Conservation (phyloP, 1,140 invertebrate genomes). For the Drosophila tropicalis region DNA sequence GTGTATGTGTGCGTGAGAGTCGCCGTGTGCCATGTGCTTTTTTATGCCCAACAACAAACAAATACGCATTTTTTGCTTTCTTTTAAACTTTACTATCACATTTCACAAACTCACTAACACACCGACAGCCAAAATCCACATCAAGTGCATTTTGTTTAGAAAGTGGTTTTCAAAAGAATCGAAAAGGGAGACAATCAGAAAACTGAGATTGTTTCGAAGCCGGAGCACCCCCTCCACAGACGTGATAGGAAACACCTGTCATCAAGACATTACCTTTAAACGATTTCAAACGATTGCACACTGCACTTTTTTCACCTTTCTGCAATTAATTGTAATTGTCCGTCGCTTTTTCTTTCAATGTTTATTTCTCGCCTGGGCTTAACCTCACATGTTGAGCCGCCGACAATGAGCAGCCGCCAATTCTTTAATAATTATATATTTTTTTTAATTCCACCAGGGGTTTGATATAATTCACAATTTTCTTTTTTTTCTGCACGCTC, state of each 20-base stretch:
- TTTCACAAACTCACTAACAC: slow-evolving; percentile 42
- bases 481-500: slow-evolving; percentile 22
- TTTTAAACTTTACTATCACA: slow-evolving; percentile 50
- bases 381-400: slow-evolving; percentile 81
- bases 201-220: neutral
- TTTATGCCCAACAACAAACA: slow-evolving; percentile 55
- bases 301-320: slow-evolving; percentile 15
- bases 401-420: slow-evolving; percentile 47
- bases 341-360: slow-evolving; percentile 30
- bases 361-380: slow-evolving; percentile 56
- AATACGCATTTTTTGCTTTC: slow-evolving; percentile 20
- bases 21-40: slow-evolving; percentile 57
- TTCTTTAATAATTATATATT: neutral
- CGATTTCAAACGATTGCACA: neutral
- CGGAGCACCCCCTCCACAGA: slow-evolving; percentile 12
- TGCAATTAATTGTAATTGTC: slow-evolving; percentile 10
- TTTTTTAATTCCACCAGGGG: neutral
- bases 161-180: slow-evolving; percentile 41
- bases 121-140: slow-evolving; percentile 6
- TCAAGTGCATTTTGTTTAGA: slow-evolving; percentile 55
- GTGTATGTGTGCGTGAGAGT: slow-evolving; percentile 44
- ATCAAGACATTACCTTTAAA: slow-evolving; percentile 48
- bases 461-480: neutral
- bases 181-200: slow-evolving; percentile 20
- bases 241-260: neutral